These are phyloP conservation scores for Cynaeus angustus DNA, from an alignment of 2,888 invertebrate species.

Conservation along the genomic window DNA sequence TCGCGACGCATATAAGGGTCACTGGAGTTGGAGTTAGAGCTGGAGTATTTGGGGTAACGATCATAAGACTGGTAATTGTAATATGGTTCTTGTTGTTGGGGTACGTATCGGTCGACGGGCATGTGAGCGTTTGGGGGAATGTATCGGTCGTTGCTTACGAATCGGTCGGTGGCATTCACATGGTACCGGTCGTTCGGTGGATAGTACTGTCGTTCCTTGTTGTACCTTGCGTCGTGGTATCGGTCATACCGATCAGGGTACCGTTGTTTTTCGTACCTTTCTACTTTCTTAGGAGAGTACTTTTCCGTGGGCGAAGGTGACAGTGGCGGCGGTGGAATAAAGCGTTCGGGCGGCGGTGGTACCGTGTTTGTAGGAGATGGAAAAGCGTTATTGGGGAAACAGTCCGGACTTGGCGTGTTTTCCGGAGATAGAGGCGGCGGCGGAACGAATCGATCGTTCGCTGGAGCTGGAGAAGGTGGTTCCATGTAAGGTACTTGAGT, in stretches of 20 bases:
- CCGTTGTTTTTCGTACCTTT: constrained; percentile 62
- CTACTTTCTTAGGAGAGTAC: constrained; percentile 65
- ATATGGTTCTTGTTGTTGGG: constrained; percentile 76
- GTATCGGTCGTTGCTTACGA: constrained; percentile 72
- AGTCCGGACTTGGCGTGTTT: constrained; percentile 73
- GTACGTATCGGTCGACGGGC: constrained; percentile 83
- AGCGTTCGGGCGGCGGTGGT: constrained; percentile 75
- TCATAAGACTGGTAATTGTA: constrained; percentile 70
- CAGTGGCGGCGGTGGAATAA: constrained; percentile 71
- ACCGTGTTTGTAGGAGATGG: constrained; percentile 72
- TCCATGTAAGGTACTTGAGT: constrained; percentile 71
- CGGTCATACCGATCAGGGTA: constrained; percentile 59
- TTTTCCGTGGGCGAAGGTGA: constrained; percentile 68
- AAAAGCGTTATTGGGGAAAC: constrained; percentile 74
- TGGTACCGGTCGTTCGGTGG: constrained; percentile 56
- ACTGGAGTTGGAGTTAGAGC: constrained; percentile 68
- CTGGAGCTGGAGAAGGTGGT: constrained; percentile 76
- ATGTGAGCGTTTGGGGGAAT: constrained; percentile 82
- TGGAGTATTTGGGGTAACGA: constrained; percentile 64
- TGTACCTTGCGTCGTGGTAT: constrained; percentile 53
- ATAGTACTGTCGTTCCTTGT: constrained; percentile 53
- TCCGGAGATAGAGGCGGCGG: constrained; percentile 78
- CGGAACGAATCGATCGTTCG: constrained; percentile 75
- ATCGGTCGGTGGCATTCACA: constrained; percentile 57
- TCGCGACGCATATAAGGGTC: constrained; percentile 77